Evolutionary conservation across 2,888 invertebrate species (phyloP).

Genomic region (Rotaria sp.): DNA sequence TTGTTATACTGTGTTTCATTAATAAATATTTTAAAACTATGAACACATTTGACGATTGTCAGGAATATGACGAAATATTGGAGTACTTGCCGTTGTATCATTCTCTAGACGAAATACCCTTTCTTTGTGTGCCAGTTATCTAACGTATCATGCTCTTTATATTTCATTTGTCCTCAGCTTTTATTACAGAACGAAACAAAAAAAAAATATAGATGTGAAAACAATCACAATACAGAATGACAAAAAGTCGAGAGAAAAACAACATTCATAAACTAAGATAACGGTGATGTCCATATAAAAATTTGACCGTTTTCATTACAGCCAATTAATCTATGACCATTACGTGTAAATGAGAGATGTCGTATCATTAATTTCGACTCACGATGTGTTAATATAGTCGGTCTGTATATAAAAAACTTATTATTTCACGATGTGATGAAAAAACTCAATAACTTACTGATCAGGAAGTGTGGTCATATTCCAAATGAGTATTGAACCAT

Average conservation of each 20-base stretch:
- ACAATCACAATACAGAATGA: not conserved
- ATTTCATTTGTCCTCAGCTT: not conserved
- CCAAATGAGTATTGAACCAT: not conserved
- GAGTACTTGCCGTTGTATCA: not conserved
- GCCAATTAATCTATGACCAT: not conserved
- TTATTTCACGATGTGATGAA: not conserved
- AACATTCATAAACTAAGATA: not conserved
- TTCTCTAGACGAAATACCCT: not conserved
- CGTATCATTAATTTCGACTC: not conserved
- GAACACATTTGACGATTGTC: not conserved
- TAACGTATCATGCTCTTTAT: not conserved
- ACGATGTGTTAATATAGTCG: not conserved
- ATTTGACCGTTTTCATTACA: slow-evolving; percentile 21
- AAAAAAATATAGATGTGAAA: not conserved
- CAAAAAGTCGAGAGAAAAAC: too few species aligned
- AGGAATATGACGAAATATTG: not conserved
- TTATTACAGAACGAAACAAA: not conserved
- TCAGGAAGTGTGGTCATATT: not conserved
- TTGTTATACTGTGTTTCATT: not conserved
- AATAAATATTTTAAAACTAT: not conserved
- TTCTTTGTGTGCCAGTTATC: not conserved
- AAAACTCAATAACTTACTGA: not conserved
- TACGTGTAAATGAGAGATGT: not conserved
- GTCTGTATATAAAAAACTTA: not conserved
- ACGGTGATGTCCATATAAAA: not conserved